These are phyloP conservation scores for Helicolenus hilgendorfi DNA, from an alignment of 2,797 vertebrate genomes.

Conservation along the genomic window DNA sequence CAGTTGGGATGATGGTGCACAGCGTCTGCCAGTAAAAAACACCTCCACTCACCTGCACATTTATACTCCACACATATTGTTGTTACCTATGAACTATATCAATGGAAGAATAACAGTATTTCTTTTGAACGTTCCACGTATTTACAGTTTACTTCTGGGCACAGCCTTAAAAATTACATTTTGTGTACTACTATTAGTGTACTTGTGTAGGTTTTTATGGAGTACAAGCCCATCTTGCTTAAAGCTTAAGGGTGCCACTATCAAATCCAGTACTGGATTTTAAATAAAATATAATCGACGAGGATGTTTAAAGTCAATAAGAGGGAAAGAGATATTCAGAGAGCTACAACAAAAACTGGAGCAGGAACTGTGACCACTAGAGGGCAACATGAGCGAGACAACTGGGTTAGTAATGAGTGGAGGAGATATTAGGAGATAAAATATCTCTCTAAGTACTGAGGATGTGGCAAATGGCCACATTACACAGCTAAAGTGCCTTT, in stretches of 20 bases:
- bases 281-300: background rate
- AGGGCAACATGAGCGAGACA: constrained; percentile 21
- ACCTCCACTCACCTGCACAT: background rate
- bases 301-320: background rate
- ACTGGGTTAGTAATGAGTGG: background rate
- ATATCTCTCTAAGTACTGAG: background rate
- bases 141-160: background rate
- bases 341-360: background rate
- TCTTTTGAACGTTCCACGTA: background rate
- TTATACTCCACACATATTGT: background rate
- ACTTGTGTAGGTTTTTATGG: background rate
- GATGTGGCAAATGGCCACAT: background rate
- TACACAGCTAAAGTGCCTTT: background rate
- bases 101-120: background rate
- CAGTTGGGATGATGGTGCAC: background rate
- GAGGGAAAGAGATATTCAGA: background rate
- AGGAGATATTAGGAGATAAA: background rate
- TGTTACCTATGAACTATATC: background rate
- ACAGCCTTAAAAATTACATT: background rate
- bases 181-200: background rate
- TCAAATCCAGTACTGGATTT: background rate
- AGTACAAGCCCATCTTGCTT: background rate
- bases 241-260: background rate
- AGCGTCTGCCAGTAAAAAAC: background rate
- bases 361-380: constrained; percentile 27